Conservation (phyloP, 2,797 vertebrate genomes). For the Clarias platycephalus region DNA sequence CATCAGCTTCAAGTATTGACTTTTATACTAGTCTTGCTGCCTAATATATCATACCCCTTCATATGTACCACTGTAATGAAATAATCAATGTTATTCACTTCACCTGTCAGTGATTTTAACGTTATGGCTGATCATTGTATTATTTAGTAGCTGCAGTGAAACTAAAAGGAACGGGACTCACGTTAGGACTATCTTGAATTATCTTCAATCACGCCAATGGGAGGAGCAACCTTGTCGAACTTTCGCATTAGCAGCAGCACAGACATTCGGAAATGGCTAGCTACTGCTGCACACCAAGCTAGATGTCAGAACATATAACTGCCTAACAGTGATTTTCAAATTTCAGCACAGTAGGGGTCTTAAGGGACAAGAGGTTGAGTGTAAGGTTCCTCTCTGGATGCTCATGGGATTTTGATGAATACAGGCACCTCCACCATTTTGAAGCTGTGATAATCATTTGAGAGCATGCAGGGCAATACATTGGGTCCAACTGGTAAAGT, state of each 20-base stretch:
- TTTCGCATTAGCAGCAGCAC: not conserved
- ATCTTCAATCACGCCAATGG: not conserved
- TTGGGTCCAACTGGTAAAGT: not conserved
- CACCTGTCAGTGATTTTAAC: too few species aligned
- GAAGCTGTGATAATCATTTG: not conserved
- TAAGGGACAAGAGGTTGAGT: slow-evolving; percentile 1
- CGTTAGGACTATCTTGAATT: not conserved
- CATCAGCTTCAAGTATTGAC: too few species aligned
- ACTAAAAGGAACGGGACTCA: not conserved
- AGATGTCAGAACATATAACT: not conserved
- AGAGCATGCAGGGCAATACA: not conserved
- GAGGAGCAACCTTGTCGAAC: not conserved
- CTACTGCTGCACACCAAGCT: not conserved
- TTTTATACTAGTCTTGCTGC: too few species aligned
- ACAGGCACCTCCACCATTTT: not conserved
- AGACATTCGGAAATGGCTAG: not conserved
- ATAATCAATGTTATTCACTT: too few species aligned
- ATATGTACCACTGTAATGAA: too few species aligned
- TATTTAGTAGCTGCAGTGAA: not conserved
- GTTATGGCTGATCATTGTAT: not conserved
- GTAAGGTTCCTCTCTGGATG: not conserved
- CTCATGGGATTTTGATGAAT: not conserved
- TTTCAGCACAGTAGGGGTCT: not conserved
- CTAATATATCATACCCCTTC: too few species aligned
- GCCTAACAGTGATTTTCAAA: not conserved